Evolutionary conservation across 2,888 invertebrate species (phyloP).

Genomic region (Xylota segnis): DNA sequence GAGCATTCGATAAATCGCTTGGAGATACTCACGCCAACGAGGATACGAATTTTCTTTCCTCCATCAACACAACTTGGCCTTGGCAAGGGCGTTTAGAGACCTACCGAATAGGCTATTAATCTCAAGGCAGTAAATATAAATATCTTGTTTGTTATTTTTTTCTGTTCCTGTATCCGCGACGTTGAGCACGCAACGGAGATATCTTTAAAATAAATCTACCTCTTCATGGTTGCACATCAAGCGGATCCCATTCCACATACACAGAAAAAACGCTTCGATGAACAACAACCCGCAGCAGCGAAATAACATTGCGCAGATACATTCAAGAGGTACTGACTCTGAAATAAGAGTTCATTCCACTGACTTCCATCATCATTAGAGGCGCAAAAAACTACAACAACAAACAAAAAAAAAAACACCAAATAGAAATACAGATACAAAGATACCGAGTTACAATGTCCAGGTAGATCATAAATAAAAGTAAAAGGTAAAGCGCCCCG

Average conservation of each 20-base stretch:
- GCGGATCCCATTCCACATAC: slow-evolving; percentile 43
- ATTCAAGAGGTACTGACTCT: slow-evolving; percentile 13
- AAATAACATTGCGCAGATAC: slow-evolving; percentile 5
- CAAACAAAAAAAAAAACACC: neutral
- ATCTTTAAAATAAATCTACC: slow-evolving; percentile 43
- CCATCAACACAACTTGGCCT: slow-evolving; percentile 16
- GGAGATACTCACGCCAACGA: neutral
- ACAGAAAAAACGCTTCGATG: slow-evolving; percentile 50
- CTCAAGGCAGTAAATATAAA: slow-evolving; percentile 23
- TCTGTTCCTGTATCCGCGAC: slow-evolving; percentile 19
- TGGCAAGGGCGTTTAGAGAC: slow-evolving; percentile 48
- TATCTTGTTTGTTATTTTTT: neutral
- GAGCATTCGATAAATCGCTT: slow-evolving; percentile 1
- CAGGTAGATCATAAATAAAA: slow-evolving; percentile 55
- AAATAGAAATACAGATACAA: neutral
- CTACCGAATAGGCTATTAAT: slow-evolving; percentile 45
- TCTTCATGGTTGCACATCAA: slow-evolving; percentile 57
- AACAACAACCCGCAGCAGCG: slow-evolving; percentile 22
- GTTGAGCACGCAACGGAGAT: slow-evolving; percentile 44
- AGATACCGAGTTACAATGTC: slow-evolving; percentile 19
- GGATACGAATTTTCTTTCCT: neutral
- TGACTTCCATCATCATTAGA: slow-evolving; percentile 60
- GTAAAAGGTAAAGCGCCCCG: slow-evolving; percentile 44
- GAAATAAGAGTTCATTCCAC: slow-evolving; percentile 63
- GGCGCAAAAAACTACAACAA: slow-evolving; percentile 20